Evolutionary conservation across 2,113 vertebrate genomes (phyloP).

Genomic region (Asarcornis scutulata): DNA sequence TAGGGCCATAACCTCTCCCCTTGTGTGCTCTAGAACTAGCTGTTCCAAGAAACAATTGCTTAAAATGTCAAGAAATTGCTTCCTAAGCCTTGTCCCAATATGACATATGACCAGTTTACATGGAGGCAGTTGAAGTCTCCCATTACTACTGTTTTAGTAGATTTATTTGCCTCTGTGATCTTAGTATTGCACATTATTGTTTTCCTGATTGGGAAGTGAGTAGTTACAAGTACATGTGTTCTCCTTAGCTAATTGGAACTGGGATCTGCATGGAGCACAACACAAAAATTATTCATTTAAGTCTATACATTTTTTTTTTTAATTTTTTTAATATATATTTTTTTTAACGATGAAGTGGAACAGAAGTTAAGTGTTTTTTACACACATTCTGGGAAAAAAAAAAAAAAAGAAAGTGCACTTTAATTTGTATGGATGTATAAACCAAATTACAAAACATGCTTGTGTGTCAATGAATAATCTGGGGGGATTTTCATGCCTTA

Average conservation of each 20-base stretch:
- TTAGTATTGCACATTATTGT: neutral
- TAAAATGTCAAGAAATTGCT: constrained; percentile 68
- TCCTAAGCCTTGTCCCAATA: constrained; percentile 44
- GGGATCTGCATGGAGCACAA: neutral
- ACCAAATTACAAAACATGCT: neutral
- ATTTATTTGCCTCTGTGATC: neutral
- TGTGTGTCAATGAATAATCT: neutral
- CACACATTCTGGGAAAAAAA: neutral
- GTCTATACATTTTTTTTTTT: neutral
- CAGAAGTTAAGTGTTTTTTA: neutral
- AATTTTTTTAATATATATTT: too few relatives aligned
- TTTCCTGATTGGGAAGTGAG: constrained; percentile 7
- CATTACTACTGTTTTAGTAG: constrained; percentile 46
- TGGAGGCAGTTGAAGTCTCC: constrained; percentile 23
- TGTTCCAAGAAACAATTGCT: constrained; percentile 62
- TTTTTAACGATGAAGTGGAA: neutral
- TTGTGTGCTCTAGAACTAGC: constrained; percentile 55
- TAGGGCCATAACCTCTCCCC: constrained; percentile 66
- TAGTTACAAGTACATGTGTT: neutral
- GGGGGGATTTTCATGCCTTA: constrained; percentile 35
- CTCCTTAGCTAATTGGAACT: neutral
- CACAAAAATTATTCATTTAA: constrained; percentile 1
- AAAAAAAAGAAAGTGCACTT: neutral
- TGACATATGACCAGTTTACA: constrained; percentile 59
- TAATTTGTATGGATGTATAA: constrained; percentile 23